These are phyloP conservation scores for Cremastinae sp. DNA, from an alignment of 2,888 invertebrate genomes.

Conservation along the genomic window DNA sequence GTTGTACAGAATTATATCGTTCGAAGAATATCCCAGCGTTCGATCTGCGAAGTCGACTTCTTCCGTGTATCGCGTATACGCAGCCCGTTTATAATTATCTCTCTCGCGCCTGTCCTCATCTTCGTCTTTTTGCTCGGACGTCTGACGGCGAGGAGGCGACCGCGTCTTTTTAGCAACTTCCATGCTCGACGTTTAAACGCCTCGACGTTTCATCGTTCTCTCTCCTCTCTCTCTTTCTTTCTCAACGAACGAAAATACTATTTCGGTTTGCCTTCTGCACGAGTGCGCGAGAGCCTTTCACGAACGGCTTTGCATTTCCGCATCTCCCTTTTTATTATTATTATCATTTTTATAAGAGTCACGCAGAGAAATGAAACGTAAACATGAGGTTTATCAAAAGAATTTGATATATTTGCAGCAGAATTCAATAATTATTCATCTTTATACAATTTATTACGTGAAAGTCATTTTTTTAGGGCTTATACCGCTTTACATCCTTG, in stretches of 20 bases:
- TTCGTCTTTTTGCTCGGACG: slow-evolving; percentile 34
- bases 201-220: slow-evolving; percentile 50
- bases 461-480: too few relatives aligned
- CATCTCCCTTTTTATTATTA: slow-evolving; percentile 49
- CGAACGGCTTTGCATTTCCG: slow-evolving; percentile 35
- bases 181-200: slow-evolving; percentile 37
- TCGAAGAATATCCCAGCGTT: slow-evolving; percentile 44
- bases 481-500: too few relatives aligned
- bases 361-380: too few relatives aligned
- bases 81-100: slow-evolving; percentile 60
- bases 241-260: slow-evolving; percentile 59
- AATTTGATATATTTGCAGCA: too few relatives aligned
- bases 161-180: slow-evolving; percentile 30
- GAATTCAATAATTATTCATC: too few relatives aligned
- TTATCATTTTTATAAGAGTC: too few relatives aligned
- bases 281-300: slow-evolving; percentile 34
- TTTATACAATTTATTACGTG: too few relatives aligned
- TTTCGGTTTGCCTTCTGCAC: slow-evolving; percentile 61
- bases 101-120: slow-evolving; percentile 47
- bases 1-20: slow-evolving; percentile 47
- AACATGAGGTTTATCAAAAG: too few relatives aligned
- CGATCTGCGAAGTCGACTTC: too few relatives aligned
- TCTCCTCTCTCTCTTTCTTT: slow-evolving; percentile 53
- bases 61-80: slow-evolving; percentile 41
- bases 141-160: slow-evolving; percentile 4